Evolutionary conservation across 2,888 invertebrate genomes (phyloP).

Genomic region (Chrysolina haemoptera): DNA sequence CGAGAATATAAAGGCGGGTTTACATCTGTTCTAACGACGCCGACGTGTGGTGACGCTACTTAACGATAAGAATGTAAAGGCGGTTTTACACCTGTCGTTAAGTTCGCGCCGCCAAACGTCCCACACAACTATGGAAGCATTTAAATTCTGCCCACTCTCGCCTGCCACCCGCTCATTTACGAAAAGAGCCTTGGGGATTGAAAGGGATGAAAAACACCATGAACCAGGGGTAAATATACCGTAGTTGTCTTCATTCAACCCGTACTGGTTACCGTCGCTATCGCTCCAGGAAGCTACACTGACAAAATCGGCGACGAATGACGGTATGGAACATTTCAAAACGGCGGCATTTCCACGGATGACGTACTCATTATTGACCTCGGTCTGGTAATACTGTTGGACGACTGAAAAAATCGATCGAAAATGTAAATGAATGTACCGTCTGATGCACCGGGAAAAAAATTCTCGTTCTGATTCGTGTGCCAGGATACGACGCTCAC

Average conservation of each 20-base stretch:
- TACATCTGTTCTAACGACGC: too few species aligned
- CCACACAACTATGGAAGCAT: too few species aligned
- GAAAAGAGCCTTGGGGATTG: not conserved
- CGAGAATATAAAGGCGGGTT: too few species aligned
- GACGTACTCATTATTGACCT: slow-evolving; percentile 93
- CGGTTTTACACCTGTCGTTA: too few species aligned
- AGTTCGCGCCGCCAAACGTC: too few species aligned
- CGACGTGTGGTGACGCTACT: too few species aligned
- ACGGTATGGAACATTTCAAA: slow-evolving; percentile 90
- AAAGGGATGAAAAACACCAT: not conserved
- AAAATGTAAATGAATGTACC: slow-evolving; percentile 56
- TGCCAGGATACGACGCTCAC: slow-evolving; percentile 91
- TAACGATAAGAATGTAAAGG: too few species aligned
- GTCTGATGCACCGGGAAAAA: slow-evolving; percentile 73
- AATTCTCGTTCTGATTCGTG: slow-evolving; percentile 83
- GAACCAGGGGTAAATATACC: slow-evolving; percentile 67
- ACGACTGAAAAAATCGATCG: slow-evolving; percentile 78
- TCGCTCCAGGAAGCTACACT: slow-evolving; percentile 89
- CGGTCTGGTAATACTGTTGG: slow-evolving; percentile 91
- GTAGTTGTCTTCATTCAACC: slow-evolving; percentile 74
- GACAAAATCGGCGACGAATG: slow-evolving; percentile 93
- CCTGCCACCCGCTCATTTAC: too few species aligned
- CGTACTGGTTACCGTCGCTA: slow-evolving; percentile 83
- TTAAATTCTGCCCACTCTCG: too few species aligned
- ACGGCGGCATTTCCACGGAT: slow-evolving; percentile 91